Evolutionary conservation across 2,113 vertebrate species (phyloP).

Genomic region (Cyanistes caeruleus): DNA sequence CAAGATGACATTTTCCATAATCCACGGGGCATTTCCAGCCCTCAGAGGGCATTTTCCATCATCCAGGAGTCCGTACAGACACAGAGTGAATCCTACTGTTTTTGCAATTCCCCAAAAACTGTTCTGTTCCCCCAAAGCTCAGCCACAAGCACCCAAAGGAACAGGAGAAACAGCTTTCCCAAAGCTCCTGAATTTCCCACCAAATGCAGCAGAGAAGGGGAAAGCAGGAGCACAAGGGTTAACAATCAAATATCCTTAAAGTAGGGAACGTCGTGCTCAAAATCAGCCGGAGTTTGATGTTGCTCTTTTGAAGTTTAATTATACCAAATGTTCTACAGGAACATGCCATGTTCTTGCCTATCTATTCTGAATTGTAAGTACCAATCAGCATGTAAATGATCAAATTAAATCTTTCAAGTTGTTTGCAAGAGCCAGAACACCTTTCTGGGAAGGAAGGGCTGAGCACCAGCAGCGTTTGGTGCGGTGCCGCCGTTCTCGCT

Average conservation of each 20-base stretch:
- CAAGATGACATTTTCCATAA: not conserved
- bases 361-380: slow-evolving; percentile 57
- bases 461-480: not conserved
- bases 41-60: not conserved
- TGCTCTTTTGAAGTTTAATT: slow-evolving; percentile 69
- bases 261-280: not conserved
- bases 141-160: not conserved
- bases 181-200: not conserved
- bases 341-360: slow-evolving; percentile 45
- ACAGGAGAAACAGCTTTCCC: not conserved
- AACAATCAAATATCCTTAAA: slow-evolving; percentile 37
- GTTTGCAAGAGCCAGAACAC: slow-evolving; percentile 42
- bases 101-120: not conserved
- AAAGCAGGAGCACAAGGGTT: slow-evolving; percentile 30
- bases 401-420: slow-evolving; percentile 56
- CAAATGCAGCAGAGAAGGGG: not conserved
- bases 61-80: accelerated
- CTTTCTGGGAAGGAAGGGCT: slow-evolving; percentile 37
- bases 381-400: slow-evolving; percentile 69
- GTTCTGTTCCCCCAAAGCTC: not conserved
- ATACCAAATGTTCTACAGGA: slow-evolving; percentile 63
- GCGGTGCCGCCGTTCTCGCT: accelerated
- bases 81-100: not conserved
- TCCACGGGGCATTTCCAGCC: not conserved
- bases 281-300: slow-evolving; percentile 32